Conservation (phyloP, 2,888 invertebrate genomes). For the Vandiemenella viatica region DNA sequence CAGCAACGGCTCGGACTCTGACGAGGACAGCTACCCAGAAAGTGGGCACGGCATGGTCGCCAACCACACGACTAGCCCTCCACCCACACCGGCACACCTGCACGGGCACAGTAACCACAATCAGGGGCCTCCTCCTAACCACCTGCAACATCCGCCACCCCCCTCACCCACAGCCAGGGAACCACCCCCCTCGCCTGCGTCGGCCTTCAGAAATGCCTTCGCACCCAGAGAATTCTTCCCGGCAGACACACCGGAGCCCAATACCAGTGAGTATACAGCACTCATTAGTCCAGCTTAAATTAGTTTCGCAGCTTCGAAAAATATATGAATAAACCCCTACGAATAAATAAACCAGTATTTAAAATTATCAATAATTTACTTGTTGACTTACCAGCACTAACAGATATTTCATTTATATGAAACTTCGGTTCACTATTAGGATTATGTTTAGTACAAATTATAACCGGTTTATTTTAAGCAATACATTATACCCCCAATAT, state of each 20-base stretch:
- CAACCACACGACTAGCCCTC: constrained; percentile 19
- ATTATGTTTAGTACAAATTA: no score
- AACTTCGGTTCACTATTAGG: no score
- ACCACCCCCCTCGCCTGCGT: constrained; percentile 1
- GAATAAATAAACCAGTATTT: no score
- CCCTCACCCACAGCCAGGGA: constrained; percentile 23
- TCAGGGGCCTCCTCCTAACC: constrained; percentile 41
- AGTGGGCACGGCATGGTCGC: constrained; percentile 9
- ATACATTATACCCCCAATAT: no score
- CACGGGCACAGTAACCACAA: no score
- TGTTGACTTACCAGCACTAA: no score
- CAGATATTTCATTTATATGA: no score
- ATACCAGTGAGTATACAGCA: constrained; percentile 57
- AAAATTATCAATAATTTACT: no score
- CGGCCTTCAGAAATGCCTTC: constrained; percentile 12
- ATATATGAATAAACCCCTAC: no score
- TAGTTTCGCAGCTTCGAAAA: no score
- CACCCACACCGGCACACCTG: constrained; percentile 20
- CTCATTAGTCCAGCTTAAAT: no score
- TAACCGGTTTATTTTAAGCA: no score
- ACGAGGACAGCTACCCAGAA: constrained; percentile 49
- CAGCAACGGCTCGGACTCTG: constrained; percentile 67
- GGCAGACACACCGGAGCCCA: constrained; percentile 65
- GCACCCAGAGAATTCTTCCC: constrained; percentile 60
- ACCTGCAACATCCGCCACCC: constrained; percentile 26